Conservation (phyloP, 2,797 vertebrate genomes). For the Malacoctenus gilli region DNA sequence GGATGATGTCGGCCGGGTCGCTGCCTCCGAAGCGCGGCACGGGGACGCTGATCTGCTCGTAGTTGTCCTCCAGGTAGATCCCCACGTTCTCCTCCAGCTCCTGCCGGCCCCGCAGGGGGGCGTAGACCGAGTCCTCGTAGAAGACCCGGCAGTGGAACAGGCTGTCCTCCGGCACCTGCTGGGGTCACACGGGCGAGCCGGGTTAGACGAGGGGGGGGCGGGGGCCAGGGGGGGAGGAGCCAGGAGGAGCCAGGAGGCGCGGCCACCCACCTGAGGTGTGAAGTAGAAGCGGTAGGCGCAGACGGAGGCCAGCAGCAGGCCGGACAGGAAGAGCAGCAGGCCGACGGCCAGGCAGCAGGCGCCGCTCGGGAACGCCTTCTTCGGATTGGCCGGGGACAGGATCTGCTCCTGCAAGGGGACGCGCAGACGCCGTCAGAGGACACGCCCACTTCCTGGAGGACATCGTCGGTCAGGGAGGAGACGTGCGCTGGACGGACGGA, state of each 20-base stretch:
- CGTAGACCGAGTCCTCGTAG: slow-evolving; percentile 89
- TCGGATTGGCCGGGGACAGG: slow-evolving; percentile 68
- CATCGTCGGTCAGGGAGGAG: too few species aligned
- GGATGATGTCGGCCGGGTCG: slow-evolving; percentile 93
- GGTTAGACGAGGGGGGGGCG: too few species aligned
- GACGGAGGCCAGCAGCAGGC: slow-evolving; percentile 87
- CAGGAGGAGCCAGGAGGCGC: not conserved
- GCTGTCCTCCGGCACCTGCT: slow-evolving; percentile 88
- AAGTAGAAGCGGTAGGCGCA: slow-evolving; percentile 91
- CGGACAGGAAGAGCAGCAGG: slow-evolving; percentile 86
- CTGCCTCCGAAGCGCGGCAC: slow-evolving; percentile 91
- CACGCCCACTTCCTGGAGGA: not conserved
- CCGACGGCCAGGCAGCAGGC: slow-evolving; percentile 89
- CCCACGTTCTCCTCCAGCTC: slow-evolving; percentile 92
- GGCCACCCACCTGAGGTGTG: slow-evolving; percentile 82
- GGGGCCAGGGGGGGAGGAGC: not conserved
- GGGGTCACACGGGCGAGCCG: slow-evolving; percentile 16
- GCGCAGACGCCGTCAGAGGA: not conserved
- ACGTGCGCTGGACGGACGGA: slow-evolving; percentile 68
- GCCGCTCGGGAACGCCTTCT: slow-evolving; percentile 81
- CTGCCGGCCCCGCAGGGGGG: slow-evolving; percentile 83
- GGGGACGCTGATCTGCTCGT: slow-evolving; percentile 91
- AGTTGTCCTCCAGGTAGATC: slow-evolving; percentile 92
- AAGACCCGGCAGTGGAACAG: slow-evolving; percentile 91
- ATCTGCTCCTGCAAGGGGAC: slow-evolving; percentile 81